A percentile compares a stretch with the other conserved stretches of the same genome.
Conservation (phyloP, 2,113 vertebrate species). For the Xenus cinereus region DNA sequence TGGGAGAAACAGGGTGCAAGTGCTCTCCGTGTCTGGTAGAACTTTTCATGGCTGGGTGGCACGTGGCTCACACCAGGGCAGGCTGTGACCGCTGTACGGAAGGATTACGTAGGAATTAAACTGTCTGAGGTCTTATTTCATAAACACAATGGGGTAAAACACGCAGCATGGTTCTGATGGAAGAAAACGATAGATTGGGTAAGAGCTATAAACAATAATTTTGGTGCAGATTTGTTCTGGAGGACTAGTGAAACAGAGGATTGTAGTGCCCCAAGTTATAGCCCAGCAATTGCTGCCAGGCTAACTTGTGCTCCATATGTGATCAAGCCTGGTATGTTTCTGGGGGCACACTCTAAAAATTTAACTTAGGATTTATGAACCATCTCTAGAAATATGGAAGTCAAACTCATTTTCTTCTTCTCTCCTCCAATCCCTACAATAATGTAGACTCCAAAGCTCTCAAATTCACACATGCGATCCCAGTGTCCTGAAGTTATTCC, state of each 20-base stretch:
- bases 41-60: not conserved
- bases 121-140: not conserved
- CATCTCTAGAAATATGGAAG: not conserved
- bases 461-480: not conserved
- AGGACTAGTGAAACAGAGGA: not conserved
- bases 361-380: not conserved
- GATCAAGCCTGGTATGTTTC: fast-evolving
- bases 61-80: not conserved
- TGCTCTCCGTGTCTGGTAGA: not conserved
- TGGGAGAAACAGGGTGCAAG: not conserved
- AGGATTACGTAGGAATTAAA: not conserved
- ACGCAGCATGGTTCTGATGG: not conserved
- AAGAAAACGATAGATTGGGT: not conserved
- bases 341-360: not conserved
- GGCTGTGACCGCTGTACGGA: not conserved
- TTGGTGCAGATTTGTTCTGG: not conserved
- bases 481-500: not conserved
- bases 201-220: not conserved
- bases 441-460: not conserved
- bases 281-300: not conserved
- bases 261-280: not conserved
- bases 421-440: not conserved
- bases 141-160: not conserved
- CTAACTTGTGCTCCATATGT: not conserved
- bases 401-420: not conserved